A percentile compares a stretch with the other conserved stretches of the same genome.
Conservation (phyloP, 2,888 invertebrate species). For the Drosophila seclusa region DNA sequence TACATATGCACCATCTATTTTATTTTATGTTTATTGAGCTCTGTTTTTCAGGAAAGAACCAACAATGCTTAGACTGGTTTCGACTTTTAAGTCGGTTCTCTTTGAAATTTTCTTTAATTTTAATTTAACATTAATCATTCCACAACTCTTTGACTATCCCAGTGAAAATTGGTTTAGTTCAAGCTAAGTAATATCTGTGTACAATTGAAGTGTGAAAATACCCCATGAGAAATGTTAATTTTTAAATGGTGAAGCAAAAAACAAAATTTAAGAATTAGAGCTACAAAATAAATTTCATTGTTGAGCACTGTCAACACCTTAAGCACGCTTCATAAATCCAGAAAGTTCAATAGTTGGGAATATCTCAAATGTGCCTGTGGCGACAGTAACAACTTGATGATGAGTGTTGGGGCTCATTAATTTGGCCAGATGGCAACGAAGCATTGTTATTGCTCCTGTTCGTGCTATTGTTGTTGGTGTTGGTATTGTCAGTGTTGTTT, state of each 20-base stretch:
- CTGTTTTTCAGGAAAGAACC: neutral
- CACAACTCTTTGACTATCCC: neutral
- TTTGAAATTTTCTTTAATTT: neutral
- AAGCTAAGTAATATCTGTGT: neutral
- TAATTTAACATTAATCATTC: neutral
- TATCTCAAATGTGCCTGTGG: neutral
- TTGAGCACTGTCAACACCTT: neutral
- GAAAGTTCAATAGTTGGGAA: constrained; percentile 10
- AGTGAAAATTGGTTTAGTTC: neutral
- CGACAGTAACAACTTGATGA: constrained; percentile 8
- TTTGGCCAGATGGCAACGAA: constrained; percentile 21
- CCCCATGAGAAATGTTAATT: neutral
- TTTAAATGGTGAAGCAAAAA: neutral
- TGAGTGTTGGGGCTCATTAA: constrained; percentile 18
- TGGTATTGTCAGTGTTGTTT: constrained; percentile 36
- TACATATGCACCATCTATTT: neutral
- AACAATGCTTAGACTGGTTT: neutral
- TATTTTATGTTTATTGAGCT: neutral
- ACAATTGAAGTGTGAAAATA: neutral
- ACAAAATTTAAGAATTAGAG: neutral
- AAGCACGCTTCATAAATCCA: constrained; percentile 20
- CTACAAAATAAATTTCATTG: neutral
- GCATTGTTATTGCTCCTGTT: constrained; percentile 30
- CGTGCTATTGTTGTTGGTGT: constrained; percentile 17
- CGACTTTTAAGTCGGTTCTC: neutral